Conservation (phyloP, 1,140 invertebrate genomes). For the Colletes gigas region DNA sequence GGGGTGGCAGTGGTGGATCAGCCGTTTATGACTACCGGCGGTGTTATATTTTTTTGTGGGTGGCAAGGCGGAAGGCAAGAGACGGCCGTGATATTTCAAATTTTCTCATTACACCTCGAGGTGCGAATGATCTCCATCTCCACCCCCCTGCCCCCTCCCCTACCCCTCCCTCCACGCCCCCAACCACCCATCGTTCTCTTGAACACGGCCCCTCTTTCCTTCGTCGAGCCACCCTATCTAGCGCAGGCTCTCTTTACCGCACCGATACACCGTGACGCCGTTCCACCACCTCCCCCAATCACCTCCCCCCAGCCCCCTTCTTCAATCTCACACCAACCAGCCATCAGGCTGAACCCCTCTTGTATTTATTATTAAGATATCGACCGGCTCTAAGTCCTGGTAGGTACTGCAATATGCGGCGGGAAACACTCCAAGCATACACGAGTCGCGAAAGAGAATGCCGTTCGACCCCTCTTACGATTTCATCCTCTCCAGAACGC, state of each 20-base stretch:
- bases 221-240: slow-evolving; percentile 40
- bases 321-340: slow-evolving; percentile 78
- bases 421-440: slow-evolving; percentile 56
- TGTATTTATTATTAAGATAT: slow-evolving; percentile 82
- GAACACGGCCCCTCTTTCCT: slow-evolving; percentile 27
- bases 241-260: slow-evolving; percentile 50
- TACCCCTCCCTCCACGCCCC: slow-evolving; percentile 1
- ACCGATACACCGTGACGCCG: slow-evolving; percentile 61
- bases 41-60: slow-evolving; percentile 67
- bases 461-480: slow-evolving; percentile 38
- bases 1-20: slow-evolving; percentile 64
- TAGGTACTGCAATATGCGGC: slow-evolving; percentile 64
- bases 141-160: not conserved
- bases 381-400: slow-evolving; percentile 74
- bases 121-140: slow-evolving; percentile 76
- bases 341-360: slow-evolving; percentile 76
- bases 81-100: slow-evolving; percentile 80
- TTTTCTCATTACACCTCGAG: slow-evolving; percentile 81
- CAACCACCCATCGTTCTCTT: slow-evolving; percentile 27
- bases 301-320: slow-evolving; percentile 67
- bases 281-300: slow-evolving; percentile 66
- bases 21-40: slow-evolving; percentile 75
- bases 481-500: not conserved
- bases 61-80: slow-evolving; percentile 32
- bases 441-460: slow-evolving; percentile 49